A percentile compares a stretch with the other conserved stretches of the same genome.
Evolutionary conservation across 2,113 vertebrate species (phyloP).

Genomic region (Grallaria varia): DNA sequence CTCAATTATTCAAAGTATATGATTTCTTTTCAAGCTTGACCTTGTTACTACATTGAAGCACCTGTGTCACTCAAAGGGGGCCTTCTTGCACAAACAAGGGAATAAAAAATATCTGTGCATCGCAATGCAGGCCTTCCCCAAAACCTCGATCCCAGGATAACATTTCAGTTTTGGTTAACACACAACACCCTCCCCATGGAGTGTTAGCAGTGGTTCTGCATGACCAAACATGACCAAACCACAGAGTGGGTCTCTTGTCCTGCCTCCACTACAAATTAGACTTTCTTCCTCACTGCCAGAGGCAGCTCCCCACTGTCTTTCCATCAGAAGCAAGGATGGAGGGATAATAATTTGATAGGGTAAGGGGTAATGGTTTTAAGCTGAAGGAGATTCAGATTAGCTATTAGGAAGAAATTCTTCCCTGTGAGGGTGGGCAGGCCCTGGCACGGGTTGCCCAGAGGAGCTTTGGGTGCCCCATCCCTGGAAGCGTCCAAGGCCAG

Average conservation of each 20-base stretch:
- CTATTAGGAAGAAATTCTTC: background rate
- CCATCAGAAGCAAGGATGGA: background rate
- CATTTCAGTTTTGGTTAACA: fast-evolving
- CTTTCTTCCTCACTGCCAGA: background rate
- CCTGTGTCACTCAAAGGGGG: background rate
- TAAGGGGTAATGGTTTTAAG: background rate
- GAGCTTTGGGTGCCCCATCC: background rate
- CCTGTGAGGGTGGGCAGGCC: background rate
- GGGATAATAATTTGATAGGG: background rate
- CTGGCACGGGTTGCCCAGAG: background rate
- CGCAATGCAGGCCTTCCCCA: background rate
- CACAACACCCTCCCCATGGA: fast-evolving
- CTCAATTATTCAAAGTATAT: conserved; percentile 64
- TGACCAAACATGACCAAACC: background rate
- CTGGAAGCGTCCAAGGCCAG: background rate
- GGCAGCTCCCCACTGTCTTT: background rate
- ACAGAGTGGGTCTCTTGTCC: fast-evolving
- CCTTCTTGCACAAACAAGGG: background rate
- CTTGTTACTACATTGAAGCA: conserved; percentile 55
- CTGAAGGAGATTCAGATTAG: background rate
- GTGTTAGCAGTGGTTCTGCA: background rate
- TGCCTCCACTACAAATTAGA: background rate
- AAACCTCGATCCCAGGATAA: background rate
- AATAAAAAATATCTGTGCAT: background rate
- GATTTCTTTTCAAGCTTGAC: conserved; percentile 39